Evolutionary conservation across 2,797 vertebrate genomes (phyloP).

Genomic region (Diglossa cyanea): DNA sequence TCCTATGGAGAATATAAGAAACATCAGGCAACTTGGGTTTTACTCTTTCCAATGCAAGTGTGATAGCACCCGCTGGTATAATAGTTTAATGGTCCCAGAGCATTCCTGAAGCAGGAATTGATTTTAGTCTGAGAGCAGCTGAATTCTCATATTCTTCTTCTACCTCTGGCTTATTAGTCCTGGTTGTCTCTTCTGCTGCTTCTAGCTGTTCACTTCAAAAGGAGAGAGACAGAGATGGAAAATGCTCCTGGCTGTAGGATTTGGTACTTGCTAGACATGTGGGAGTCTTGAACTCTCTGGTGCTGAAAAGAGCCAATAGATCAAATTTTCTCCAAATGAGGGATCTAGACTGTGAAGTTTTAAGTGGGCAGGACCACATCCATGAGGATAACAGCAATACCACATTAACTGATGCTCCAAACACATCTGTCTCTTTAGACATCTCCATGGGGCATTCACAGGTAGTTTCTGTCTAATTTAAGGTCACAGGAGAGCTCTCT

Average conservation of each 20-base stretch:
- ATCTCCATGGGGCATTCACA: neutral
- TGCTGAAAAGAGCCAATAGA: neutral
- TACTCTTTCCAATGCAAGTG: neutral
- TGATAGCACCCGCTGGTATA: neutral
- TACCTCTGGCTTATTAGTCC: neutral
- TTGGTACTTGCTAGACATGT: neutral
- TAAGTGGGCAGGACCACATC: neutral
- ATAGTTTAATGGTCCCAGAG: neutral
- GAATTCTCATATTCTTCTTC: neutral
- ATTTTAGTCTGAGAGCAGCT: neutral
- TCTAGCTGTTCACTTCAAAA: neutral
- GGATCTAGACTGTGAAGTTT: neutral
- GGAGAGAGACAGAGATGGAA: neutral
- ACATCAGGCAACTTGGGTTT: neutral
- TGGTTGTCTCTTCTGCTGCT: neutral
- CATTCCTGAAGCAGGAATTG: neutral
- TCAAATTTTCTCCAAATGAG: neutral
- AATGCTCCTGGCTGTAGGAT: neutral
- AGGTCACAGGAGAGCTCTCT: neutral
- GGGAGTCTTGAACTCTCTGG: neutral
- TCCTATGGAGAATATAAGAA: neutral
- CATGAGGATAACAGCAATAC: neutral
- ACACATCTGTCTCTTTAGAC: neutral
- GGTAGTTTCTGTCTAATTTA: neutral
- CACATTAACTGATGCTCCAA: rapidly evolving